Evolutionary conservation across 2,113 vertebrate species (phyloP), one percentile per base, ranked within the genome.

Genomic region (Leptodactylus fuscus): DNA sequence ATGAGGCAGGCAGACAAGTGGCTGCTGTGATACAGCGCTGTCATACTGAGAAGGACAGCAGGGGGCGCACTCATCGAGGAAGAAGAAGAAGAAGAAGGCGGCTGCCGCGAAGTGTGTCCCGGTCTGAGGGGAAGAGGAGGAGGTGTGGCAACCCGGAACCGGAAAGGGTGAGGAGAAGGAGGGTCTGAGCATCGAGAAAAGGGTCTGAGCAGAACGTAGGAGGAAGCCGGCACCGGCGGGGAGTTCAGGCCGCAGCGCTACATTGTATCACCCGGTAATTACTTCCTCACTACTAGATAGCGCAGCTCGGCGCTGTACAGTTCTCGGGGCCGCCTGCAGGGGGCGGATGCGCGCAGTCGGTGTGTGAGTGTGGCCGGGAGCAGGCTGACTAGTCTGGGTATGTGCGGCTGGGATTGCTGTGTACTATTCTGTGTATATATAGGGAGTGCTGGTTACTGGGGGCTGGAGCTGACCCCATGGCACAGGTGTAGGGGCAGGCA

Each of bases 121-220:
- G 10, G 70, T 2, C 4, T n/a, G 24, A 73, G 75, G 74, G 60
- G 73, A 69, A 62, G 70, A 69, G 83, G 73, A 65, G 78, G 85
- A 79, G 75, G 85, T 71, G 85, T 65, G 85, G 75, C 67, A 81
- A 82, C 67, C 78, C 78, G 85, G 80, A 82, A 87, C 41, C 78
- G 79, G 85, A 82, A 82, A 79, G 46, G 79, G 85, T 60, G 69
- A 82, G 69, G 65, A 75, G 67, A 44, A 76, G 85, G 78, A 74
- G 85, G 79, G 34, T n/a, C 65, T 13, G 77, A 18, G 34, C 32
- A 22, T 22, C 67, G 78, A 44, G 69, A 49, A 29, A 74, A 60
- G 67, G 76, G 62, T 62, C 32, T 74, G 36, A 41, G 53, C 16
- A 36, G 49, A 44, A 81, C 48, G 70, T 34, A 82, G 44, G 77